Evolutionary conservation across 2,113 vertebrate species (phyloP).

Genomic region (Phalacrocorax carbo): DNA sequence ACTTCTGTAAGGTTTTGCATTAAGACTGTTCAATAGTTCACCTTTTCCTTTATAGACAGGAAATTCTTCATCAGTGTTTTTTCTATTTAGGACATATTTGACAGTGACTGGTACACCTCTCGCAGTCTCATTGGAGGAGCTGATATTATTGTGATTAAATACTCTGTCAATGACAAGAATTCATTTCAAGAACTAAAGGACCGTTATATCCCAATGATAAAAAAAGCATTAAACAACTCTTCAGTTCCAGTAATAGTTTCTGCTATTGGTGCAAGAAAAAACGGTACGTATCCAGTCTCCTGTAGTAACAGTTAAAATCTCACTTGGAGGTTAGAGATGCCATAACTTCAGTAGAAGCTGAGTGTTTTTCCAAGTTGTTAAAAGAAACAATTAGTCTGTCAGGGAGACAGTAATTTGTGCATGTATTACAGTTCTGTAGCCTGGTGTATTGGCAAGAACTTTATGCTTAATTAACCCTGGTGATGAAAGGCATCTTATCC

Average conservation of each 20-base stretch:
- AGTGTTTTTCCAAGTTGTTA: background rate
- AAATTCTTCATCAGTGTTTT: background rate
- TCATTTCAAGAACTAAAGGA: constrained; percentile 92
- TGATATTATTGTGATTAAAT: constrained; percentile 95
- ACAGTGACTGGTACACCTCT: constrained; percentile 91
- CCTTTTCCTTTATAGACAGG: background rate
- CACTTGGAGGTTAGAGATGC: background rate
- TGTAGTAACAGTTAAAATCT: background rate
- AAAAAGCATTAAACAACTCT: constrained; percentile 85
- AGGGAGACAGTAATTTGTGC: background rate
- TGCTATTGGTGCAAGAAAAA: constrained; percentile 88
- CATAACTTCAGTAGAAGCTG: background rate
- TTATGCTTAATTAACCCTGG: background rate
- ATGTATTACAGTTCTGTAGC: background rate
- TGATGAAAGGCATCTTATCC: background rate
- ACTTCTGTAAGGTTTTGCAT: background rate
- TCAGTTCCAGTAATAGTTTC: constrained; percentile 92
- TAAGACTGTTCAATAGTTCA: background rate
- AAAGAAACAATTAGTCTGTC: background rate
- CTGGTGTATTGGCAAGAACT: background rate
- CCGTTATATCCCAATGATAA: constrained; percentile 88
- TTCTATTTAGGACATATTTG: constrained; percentile 85
- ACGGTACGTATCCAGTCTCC: constrained; percentile 78
- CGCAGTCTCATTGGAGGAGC: constrained; percentile 87
- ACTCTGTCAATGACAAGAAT: constrained; percentile 91